A percentile compares a stretch with the other conserved stretches of the same genome.
These are phyloP conservation scores for Otolemur garnettii DNA, from an alignment of 2,113 vertebrate species.

Conservation along the genomic window DNA sequence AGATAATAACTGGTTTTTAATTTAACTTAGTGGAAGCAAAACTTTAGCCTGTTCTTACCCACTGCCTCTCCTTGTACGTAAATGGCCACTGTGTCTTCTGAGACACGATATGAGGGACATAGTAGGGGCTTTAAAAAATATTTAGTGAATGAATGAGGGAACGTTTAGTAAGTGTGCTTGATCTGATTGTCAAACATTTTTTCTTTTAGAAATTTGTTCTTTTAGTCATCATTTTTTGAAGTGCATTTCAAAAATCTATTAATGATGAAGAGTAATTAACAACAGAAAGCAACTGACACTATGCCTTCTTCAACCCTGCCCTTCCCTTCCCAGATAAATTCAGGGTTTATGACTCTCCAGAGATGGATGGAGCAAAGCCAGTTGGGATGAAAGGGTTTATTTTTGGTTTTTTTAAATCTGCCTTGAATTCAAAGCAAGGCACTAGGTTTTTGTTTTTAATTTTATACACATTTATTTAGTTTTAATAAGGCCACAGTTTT, in stretches of 20 bases:
- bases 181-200: background rate
- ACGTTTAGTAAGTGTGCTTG: background rate
- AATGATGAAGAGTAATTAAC: slow-evolving; percentile 2
- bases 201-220: background rate
- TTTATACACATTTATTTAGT: no score
- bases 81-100: background rate
- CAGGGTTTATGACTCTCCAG: background rate
- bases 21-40: slow-evolving; percentile 61
- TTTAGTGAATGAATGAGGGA: background rate
- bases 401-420: background rate
- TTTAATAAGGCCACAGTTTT: background rate
- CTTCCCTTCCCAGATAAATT: background rate
- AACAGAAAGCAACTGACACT: background rate
- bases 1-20: slow-evolving; percentile 67
- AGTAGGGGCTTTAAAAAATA: background rate
- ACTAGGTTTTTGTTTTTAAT: no score
- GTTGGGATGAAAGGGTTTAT: background rate
- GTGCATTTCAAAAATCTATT: slow-evolving; percentile 33
- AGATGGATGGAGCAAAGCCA: background rate
- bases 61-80: background rate
- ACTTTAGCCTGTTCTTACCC: background rate
- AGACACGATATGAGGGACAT: background rate
- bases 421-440: background rate
- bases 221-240: background rate
- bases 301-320: background rate